Evolutionary conservation across 2,797 vertebrate species (phyloP).

Genomic region (Alectoris magna): DNA sequence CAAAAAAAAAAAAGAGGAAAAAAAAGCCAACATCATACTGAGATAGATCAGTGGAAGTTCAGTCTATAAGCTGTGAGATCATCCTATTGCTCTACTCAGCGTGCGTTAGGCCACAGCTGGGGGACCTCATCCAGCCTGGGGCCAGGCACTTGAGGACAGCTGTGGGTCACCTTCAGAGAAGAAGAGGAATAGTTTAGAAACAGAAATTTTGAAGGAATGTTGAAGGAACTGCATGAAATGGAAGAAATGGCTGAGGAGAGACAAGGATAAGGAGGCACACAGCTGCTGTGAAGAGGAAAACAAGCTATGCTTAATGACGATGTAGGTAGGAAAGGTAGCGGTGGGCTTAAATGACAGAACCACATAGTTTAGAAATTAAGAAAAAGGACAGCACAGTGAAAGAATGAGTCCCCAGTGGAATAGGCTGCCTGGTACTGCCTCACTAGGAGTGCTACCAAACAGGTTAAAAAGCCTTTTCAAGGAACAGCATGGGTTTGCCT

Average conservation of each 20-base stretch:
- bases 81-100: background rate
- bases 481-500: background rate
- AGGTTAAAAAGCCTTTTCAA: background rate
- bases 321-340: background rate
- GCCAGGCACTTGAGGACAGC: background rate
- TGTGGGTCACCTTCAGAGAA: background rate
- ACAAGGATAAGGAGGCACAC: background rate
- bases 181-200: background rate
- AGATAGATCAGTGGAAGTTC: background rate
- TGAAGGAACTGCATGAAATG: background rate
- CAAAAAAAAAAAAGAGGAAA: background rate
- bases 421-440: background rate
- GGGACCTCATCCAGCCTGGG: background rate
- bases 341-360: background rate
- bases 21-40: background rate
- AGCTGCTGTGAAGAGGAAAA: background rate
- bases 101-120: background rate
- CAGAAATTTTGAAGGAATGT: background rate
- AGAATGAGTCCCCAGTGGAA: background rate
- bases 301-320: background rate
- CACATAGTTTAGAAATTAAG: background rate
- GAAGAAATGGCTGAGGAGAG: background rate
- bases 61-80: constrained; percentile 6
- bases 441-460: background rate
- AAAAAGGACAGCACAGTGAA: background rate